A percentile compares a stretch with the other conserved stretches of the same genome.
phyloP scores from a whole-genome alignment of 2,113 vertebrate genomes.

The Urocolius indicus region DNA sequence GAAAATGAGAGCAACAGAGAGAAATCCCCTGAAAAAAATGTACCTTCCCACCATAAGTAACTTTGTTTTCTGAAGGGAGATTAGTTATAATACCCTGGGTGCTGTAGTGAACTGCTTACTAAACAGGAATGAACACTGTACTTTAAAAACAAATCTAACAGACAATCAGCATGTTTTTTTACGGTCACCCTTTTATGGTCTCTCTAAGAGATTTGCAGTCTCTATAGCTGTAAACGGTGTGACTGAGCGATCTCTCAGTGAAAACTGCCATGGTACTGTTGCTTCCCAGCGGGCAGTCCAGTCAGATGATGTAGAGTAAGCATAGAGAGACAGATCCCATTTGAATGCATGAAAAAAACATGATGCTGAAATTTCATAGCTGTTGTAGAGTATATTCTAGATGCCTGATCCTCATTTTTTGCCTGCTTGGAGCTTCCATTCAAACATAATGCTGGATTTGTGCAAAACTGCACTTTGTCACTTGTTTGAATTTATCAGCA shows the following conservation, averaged over 20 bases:
- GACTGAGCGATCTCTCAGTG: slow-evolving; percentile 61
- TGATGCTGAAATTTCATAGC: slow-evolving; percentile 69
- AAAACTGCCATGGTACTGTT: slow-evolving; percentile 44
- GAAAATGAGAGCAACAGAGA: not conserved
- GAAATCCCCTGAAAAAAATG: not conserved
- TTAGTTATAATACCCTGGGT: not conserved
- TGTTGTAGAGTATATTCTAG: slow-evolving; percentile 53
- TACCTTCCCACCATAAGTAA: not conserved
- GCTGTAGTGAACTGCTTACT: not conserved
- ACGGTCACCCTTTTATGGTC: slow-evolving; percentile 7
- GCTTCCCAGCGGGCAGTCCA: slow-evolving; percentile 71
- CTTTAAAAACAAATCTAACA: slow-evolving; percentile 37
- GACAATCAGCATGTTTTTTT: not conserved
- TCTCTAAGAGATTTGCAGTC: slow-evolving; percentile 43
- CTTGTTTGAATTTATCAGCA: slow-evolving; percentile 43
- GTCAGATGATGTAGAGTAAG: slow-evolving; percentile 57
- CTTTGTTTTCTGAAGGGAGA: not conserved
- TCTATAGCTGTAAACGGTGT: slow-evolving; percentile 34
- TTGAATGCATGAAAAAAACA: slow-evolving; percentile 76
- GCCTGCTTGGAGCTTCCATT: slow-evolving; percentile 23
- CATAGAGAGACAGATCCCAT: slow-evolving; percentile 58
- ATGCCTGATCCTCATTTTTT: slow-evolving; percentile 49
- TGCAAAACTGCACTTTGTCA: not conserved
- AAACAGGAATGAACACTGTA: slow-evolving; percentile 2
- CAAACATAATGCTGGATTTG: slow-evolving; percentile 36